These are phyloP conservation scores for Gorsachius goisagi DNA, from an alignment of 2,113 vertebrate species.

Conservation along the genomic window DNA sequence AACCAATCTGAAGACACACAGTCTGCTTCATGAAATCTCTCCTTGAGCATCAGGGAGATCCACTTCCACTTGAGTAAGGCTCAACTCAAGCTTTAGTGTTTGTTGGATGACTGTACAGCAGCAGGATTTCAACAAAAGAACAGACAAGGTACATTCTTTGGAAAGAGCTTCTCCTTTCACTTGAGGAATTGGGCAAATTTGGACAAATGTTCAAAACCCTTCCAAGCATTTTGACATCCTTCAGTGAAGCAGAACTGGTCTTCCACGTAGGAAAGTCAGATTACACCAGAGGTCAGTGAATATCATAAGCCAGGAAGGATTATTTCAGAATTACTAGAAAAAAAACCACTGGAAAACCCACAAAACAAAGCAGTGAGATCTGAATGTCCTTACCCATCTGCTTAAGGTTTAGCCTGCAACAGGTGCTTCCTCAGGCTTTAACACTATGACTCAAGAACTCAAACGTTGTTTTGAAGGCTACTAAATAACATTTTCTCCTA, in stretches of 20 bases:
- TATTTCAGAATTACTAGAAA: neutral
- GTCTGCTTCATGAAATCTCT: neutral
- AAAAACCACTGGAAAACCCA: neutral
- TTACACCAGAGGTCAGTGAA: neutral
- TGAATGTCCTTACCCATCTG: neutral
- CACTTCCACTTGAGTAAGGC: neutral
- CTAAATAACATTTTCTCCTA: neutral
- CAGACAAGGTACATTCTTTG: neutral
- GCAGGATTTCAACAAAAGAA: neutral
- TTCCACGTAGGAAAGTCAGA: neutral
- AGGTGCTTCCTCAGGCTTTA: neutral
- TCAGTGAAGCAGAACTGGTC: neutral
- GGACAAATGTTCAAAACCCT: neutral
- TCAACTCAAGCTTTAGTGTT: neutral
- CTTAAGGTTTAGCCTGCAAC: neutral
- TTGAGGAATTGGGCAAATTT: neutral
- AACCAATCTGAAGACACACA: neutral
- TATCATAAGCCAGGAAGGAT: neutral
- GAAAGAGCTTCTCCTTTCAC: neutral
- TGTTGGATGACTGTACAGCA: neutral
- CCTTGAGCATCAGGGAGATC: neutral
- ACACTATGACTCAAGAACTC: neutral
- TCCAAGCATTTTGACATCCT: neutral
- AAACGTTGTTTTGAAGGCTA: neutral
- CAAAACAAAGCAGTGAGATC: neutral